Base-by-base conservation (phyloP, 2,113 vertebrate genomes). In the Phrynosoma blainvillii region DNA sequence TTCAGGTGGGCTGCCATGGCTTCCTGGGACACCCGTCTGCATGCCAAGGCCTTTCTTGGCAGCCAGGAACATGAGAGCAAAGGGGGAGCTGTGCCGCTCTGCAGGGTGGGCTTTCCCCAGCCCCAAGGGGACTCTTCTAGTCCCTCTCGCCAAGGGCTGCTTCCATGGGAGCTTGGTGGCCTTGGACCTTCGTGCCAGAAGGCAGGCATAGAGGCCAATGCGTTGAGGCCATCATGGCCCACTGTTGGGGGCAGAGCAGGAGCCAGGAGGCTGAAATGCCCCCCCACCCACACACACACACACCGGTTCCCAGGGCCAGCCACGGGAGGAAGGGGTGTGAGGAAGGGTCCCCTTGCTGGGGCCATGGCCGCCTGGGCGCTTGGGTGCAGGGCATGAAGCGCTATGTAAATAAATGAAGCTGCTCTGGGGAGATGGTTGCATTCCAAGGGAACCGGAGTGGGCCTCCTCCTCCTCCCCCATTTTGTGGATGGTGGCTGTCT, bases 381-480 rank as follows among this genome's bases (percentile, higher is more conserved):
- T 0, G 42, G 66, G 52, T 3, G 12, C 83, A 62, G 56, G 16
- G 36, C 32, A 40, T 36, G 36, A 36, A 36, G 36, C 36, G 36
- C 36, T 36, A 2, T 36, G 2, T 36, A 36, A 36, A 36, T 36
- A 36, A 36, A 36, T 36, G 59, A 20, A 4, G 14, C 52, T n/a
- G 40, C 40, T n/a, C 1, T 6, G 11, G 77, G 25, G 81, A 40
- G 12, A 16, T 16, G 18, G 2, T 14, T 4, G 5, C 32, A 0
- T n/a, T 10, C 12, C 3, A 6, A 20, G 71, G 32, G 1, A 13
- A 25, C 79, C 42, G 70, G 54, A 52, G n/a, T 4, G 18, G 1
- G 70, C 90, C 62, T 40, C 92, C 70, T 75, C 0, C 0, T 87
- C 91, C 91, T 92, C 90, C 68, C 36, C 91, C 70, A 92, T 91